These are phyloP conservation scores for Pungitius pungitius DNA, from an alignment of 2,113 vertebrate species.

Conservation along the genomic window DNA sequence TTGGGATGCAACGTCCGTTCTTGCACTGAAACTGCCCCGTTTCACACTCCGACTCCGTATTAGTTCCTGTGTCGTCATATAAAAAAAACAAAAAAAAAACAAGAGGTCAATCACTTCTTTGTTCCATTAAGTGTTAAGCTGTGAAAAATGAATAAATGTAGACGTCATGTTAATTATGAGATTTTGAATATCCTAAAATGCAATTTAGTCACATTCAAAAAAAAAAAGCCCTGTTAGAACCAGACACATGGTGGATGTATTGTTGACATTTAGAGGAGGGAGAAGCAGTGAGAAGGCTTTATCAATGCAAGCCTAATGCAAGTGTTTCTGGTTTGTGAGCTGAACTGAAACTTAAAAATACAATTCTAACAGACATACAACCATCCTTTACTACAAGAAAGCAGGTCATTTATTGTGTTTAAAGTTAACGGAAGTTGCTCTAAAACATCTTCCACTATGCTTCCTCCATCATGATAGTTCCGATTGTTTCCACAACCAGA, in stretches of 20 bases:
- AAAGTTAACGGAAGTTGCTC: background rate
- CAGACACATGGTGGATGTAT: background rate
- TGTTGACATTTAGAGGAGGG: background rate
- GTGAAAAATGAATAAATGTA: background rate
- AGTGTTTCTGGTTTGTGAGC: conserved; percentile 13
- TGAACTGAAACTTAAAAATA: background rate
- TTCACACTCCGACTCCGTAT: conserved; percentile 86
- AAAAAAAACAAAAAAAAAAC: background rate
- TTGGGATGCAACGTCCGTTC: conserved; percentile 93
- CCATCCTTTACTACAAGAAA: background rate
- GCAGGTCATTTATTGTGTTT: background rate
- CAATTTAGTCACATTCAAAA: background rate
- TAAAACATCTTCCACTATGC: background rate
- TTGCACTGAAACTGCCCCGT: conserved; percentile 92
- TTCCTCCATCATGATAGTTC: background rate
- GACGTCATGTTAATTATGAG: background rate
- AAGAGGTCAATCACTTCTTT: background rate
- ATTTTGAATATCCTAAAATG: background rate
- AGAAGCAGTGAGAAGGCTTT: background rate
- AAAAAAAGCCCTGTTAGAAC: background rate
- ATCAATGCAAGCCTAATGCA: background rate
- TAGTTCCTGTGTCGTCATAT: conserved; percentile 73
- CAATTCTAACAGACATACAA: background rate
- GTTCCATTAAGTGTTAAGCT: background rate
- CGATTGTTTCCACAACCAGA: background rate